Percentiles rank a stretch among this genome's conserved stretches.
phyloP scores from a whole-genome alignment of 1,140 invertebrate genomes.

The Hormaphis cornu region DNA sequence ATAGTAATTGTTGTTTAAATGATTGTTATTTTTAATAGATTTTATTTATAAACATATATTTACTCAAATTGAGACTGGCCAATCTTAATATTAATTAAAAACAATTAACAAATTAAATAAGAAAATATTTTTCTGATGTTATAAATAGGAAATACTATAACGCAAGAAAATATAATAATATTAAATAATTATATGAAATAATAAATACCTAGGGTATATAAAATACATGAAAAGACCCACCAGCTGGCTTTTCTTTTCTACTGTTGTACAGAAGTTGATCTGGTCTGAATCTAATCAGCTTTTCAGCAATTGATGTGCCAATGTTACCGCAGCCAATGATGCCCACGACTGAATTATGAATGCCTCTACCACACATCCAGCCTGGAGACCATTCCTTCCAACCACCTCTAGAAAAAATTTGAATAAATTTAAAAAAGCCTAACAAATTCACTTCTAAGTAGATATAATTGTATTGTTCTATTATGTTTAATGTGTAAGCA shows the following conservation, averaged over 20 bases:
- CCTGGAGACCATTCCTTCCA: constrained; percentile 72
- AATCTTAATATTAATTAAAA: too few relatives aligned
- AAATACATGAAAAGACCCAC: constrained; percentile 31
- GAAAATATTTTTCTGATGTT: background rate
- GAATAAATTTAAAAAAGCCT: constrained; percentile 9
- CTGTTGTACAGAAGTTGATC: constrained; percentile 63
- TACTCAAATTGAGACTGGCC: too few relatives aligned
- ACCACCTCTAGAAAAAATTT: constrained; percentile 34
- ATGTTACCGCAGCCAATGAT: constrained; percentile 81
- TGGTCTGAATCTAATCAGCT: constrained; percentile 63
- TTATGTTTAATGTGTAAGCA: too few relatives aligned
- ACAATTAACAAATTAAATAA: too few relatives aligned
- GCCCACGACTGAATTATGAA: constrained; percentile 71
- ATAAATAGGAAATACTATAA: background rate
- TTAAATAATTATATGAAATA: background rate
- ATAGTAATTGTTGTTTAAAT: too few relatives aligned
- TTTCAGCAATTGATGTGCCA: constrained; percentile 61
- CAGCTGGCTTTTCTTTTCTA: constrained; percentile 49
- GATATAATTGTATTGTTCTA: too few relatives aligned
- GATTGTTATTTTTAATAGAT: too few relatives aligned
- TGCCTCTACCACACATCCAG: constrained; percentile 78
- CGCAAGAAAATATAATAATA: background rate
- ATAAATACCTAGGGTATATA: background rate
- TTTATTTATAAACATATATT: too few relatives aligned
- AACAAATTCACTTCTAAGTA: background rate